These are phyloP conservation scores for Acanthis flammea DNA, from an alignment of 2,797 vertebrate species.

Conservation along the genomic window DNA sequence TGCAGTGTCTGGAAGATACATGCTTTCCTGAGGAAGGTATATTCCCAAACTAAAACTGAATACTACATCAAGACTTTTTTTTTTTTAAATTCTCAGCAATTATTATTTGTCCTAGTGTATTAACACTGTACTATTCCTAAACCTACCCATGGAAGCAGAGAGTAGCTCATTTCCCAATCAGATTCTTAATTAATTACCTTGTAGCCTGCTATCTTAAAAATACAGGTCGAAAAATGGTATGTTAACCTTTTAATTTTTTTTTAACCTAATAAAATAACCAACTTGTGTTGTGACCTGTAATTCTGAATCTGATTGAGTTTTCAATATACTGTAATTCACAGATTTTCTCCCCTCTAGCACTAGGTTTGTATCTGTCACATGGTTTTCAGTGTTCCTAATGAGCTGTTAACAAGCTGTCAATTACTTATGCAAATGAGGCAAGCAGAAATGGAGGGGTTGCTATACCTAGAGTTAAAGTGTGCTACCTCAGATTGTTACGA, in stretches of 20 bases:
- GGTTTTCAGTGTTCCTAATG: conserved; percentile 82
- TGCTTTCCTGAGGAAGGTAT: conserved; percentile 59
- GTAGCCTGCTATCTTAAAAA: conserved; percentile 38
- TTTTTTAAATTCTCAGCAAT: not conserved
- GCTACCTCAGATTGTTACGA: conserved; percentile 72
- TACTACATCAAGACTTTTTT: not conserved
- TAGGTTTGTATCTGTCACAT: conserved; percentile 75
- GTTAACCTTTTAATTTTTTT: conserved; percentile 53
- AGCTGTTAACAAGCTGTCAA: conserved; percentile 85
- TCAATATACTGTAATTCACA: conserved; percentile 72
- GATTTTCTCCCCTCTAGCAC: conserved; percentile 73
- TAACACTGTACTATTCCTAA: not conserved
- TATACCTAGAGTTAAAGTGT: conserved; percentile 70
- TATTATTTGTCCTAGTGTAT: conserved; percentile 19
- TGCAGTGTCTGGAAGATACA: conserved; percentile 38
- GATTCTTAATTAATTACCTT: conserved; percentile 36
- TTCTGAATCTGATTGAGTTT: conserved; percentile 74
- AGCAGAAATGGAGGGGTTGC: conserved; percentile 67
- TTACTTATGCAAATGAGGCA: conserved; percentile 80
- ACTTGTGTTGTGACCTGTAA: conserved; percentile 70
- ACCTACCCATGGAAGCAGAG: not conserved
- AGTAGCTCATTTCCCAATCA: not conserved
- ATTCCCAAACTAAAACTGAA: conserved; percentile 52
- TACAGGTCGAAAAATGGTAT: conserved; percentile 31
- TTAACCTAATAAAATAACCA: conserved; percentile 57